Evolutionary conservation across 2,888 invertebrate genomes (phyloP).

Genomic region (Stenurella melanura): DNA sequence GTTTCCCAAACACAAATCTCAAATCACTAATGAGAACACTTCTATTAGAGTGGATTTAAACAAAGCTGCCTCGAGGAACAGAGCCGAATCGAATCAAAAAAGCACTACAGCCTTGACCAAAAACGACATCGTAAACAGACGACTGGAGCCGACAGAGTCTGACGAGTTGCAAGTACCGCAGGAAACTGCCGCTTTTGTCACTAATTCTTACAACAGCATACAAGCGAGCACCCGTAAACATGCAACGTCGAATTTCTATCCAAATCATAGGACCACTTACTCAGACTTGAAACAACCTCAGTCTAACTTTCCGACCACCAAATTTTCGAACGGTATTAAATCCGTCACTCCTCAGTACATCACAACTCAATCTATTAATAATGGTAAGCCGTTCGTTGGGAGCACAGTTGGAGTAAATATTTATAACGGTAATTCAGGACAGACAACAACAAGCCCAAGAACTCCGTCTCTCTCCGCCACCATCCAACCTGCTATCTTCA

Average conservation of each 20-base stretch:
- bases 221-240: conserved; percentile 55
- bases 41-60: not conserved
- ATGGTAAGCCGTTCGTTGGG: conserved; percentile 69
- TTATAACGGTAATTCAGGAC: not conserved
- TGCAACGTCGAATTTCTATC: conserved; percentile 62
- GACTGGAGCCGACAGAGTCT: conserved; percentile 49
- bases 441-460: not conserved
- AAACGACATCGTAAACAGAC: conserved; percentile 44
- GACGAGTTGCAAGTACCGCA: conserved; percentile 82
- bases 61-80: not conserved
- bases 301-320: conserved; percentile 56
- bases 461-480: not conserved
- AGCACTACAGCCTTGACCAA: conserved; percentile 14
- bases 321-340: conserved; percentile 58
- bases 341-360: conserved; percentile 68
- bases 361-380: conserved; percentile 68
- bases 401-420: conserved; percentile 63
- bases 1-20: conserved; percentile 53
- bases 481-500: not conserved
- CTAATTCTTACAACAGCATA: conserved; percentile 69
- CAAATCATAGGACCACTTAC: conserved; percentile 70
- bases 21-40: conserved; percentile 9
- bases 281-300: conserved; percentile 67
- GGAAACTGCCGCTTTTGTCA: conserved; percentile 85
- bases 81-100: not conserved